phyloP scores from a whole-genome alignment of 2,113 vertebrate species.

The Anas platyrhynchos region DNA sequence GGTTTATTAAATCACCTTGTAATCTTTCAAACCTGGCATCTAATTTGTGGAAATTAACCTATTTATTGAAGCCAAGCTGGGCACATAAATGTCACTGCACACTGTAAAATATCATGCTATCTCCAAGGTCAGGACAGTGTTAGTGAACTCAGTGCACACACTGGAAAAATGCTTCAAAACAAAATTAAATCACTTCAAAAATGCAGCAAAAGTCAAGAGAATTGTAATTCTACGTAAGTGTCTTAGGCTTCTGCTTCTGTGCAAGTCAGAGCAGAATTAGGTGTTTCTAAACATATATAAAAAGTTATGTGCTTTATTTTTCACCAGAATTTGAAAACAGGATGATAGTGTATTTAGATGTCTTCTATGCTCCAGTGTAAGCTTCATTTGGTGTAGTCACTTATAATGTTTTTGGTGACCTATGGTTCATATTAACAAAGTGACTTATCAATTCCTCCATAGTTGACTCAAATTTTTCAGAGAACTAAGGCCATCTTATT shows the following conservation, averaged over 20 bases:
- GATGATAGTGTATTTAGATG: background rate
- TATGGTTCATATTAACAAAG: background rate
- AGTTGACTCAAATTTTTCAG: background rate
- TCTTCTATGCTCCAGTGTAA: background rate
- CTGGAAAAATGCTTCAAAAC: background rate
- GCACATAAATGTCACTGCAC: constrained; percentile 66
- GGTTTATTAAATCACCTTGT: constrained; percentile 20
- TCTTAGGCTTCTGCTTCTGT: background rate
- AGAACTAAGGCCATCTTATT: background rate
- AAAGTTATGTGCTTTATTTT: background rate
- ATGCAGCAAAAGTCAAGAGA: background rate
- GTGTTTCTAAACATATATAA: background rate
- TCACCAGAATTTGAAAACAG: background rate
- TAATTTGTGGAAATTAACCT: constrained; percentile 69
- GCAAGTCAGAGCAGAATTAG: background rate
- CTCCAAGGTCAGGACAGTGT: constrained; percentile 27
- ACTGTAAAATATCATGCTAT: constrained; percentile 52
- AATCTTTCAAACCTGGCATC: constrained; percentile 61
- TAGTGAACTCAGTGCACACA: background rate
- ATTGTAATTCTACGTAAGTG: background rate
- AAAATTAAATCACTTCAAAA: background rate
- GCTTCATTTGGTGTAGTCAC: background rate
- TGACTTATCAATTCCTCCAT: background rate
- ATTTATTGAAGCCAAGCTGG: constrained; percentile 55
- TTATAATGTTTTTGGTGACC: background rate